Base-by-base conservation (phyloP, 2,888 invertebrate genomes). In the Ryuthela nishihirai region DNA sequence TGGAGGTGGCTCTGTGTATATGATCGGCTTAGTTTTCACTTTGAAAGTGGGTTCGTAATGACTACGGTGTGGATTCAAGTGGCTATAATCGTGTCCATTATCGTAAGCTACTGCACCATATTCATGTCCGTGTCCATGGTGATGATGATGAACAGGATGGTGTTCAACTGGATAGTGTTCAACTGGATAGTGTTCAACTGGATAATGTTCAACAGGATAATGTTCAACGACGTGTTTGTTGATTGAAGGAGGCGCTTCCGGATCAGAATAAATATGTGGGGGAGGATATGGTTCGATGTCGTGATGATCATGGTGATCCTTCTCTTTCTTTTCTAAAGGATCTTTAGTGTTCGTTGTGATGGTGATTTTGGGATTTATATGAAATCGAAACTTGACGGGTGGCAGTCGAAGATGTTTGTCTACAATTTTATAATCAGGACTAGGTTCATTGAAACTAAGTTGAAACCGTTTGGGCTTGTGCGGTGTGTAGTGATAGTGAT, bases 331-430 rank as follows among this genome's bases (percentile, higher is more conserved):
- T 17, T 62, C 56, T 10, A 64, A 41, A 12, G 64, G 64, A 39
- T 64, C 64, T 40, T 62, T 64, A 1, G 59, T 60, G 32, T 62
- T 62, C 20, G 46, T 62, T 4, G 55, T 55, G 15, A 64, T 59
- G 9, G 42, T 32, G 18, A 64, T 56, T 47, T 64, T 64, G 2
- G 64, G 64, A 32, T 53, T 54, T 17, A 64, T 50, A 41, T 64
- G 64, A 38, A 64, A 63, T 2, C 64, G 20, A 29, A 64, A 64
- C 34, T 63, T 64, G 4, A 64, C 62, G 3, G 64, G 55, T 9
- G 64, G 62, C 17, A 64, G 15, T 12, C 53, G 50, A 17, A 64
- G 18, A 26, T 55, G 52, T n/a, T 47, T 52, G 21, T 64, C 64
- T 1, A 62, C 38, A 10, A 63, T 63, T 53, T 55, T 55, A 23